Conservation (phyloP, 2,888 invertebrate species). For the Cephus spinipes region DNA sequence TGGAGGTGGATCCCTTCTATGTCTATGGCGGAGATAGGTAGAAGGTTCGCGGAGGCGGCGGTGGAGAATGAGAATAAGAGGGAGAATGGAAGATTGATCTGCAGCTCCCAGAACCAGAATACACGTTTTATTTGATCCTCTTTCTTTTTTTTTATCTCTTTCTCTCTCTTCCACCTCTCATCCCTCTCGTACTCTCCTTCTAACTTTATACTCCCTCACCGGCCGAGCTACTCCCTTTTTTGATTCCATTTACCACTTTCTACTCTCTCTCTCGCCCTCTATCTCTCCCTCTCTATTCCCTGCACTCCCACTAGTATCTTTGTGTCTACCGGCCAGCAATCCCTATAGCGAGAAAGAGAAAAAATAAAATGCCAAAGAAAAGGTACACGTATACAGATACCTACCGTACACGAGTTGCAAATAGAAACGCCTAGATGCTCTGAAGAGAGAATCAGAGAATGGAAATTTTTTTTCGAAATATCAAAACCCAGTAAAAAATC, state of each 20-base stretch:
- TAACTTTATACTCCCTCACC: too few species aligned
- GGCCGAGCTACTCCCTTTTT: too few species aligned
- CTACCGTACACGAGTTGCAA: background rate
- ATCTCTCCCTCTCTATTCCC: background rate
- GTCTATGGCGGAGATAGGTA: slow-evolving; percentile 26
- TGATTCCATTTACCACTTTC: too few species aligned
- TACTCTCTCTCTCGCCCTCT: too few species aligned
- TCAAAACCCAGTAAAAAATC: background rate
- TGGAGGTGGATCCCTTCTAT: too few species aligned
- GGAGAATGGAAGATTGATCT: slow-evolving; percentile 50
- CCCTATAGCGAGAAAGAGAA: background rate
- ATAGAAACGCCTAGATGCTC: background rate
- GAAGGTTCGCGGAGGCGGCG: slow-evolving; percentile 35
- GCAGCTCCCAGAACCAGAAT: slow-evolving; percentile 29
- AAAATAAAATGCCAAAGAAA: background rate
- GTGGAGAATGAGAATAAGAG: slow-evolving; percentile 34
- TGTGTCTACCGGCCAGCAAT: background rate
- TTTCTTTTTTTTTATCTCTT: background rate
- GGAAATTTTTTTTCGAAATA: background rate
- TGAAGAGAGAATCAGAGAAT: background rate
- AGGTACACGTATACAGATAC: background rate
- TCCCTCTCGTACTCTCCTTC: too few species aligned
- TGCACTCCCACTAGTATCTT: background rate
- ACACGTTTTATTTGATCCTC: slow-evolving; percentile 42
- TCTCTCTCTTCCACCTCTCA: too few species aligned